phyloP scores from a whole-genome alignment of 2,113 vertebrate genomes.

The Phodopus roborovskii region DNA sequence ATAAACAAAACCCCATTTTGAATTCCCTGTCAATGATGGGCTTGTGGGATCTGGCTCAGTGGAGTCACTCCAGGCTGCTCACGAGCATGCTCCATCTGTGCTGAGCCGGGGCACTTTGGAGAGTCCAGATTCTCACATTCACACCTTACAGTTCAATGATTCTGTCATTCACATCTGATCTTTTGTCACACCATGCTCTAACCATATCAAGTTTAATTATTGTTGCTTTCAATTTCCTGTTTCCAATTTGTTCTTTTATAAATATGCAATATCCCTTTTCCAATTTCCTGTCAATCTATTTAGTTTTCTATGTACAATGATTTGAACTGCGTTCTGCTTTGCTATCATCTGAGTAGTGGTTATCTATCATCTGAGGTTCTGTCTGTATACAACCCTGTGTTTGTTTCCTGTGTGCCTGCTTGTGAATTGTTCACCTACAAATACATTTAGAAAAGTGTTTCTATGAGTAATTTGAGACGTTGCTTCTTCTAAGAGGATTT shows the following conservation, averaged over 20 bases:
- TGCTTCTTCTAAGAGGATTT: neutral
- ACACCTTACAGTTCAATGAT: neutral
- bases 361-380: neutral
- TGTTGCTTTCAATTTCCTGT: neutral
- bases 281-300: neutral
- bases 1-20: neutral
- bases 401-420: neutral
- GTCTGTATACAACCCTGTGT: neutral
- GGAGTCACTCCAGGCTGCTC: neutral
- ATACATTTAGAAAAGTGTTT: neutral
- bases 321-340: neutral
- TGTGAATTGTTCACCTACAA: neutral
- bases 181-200: neutral
- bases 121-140: neutral
- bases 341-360: too few species aligned
- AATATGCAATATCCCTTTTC: neutral
- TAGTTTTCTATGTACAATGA: neutral
- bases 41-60: neutral
- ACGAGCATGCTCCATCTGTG: neutral
- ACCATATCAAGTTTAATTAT: neutral
- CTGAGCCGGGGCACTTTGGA: neutral
- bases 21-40: neutral
- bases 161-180: neutral
- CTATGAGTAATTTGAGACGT: neutral
- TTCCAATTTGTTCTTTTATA: conserved; percentile 1